Evolutionary conservation across 2,797 vertebrate species (phyloP), one percentile per base, ranked within the genome.

Genomic region (Gymnothorax javanicus): DNA sequence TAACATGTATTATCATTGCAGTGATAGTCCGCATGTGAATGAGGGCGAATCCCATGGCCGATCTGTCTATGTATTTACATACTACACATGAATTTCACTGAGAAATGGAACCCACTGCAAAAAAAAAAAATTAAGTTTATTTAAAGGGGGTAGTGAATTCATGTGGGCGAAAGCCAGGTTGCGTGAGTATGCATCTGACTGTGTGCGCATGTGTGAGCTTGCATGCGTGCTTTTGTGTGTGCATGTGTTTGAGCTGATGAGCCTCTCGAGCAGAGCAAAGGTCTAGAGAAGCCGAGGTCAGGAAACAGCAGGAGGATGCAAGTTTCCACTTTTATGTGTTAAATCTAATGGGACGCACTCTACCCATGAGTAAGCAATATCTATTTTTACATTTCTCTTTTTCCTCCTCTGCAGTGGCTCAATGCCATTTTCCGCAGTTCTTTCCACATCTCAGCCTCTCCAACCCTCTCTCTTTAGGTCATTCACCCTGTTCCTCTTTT

Each of bases 271-370:
- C 88, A 90, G 91, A 92, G 91, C 86, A 84, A 90, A 52, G 90
- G 89, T 92, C 90, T 93, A 91, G 90, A 91, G 94, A 94, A 94
- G 87, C 86, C 12, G 27, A 43, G 67, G 93, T 92, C 93, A 93
- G 93, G 93, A 94, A 94, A 93, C 92, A 89, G 90, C 85, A 91
- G 88, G 87, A 43, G 93, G 93, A 94, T 93, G 89, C 88, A 90
- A 88, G 82, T 54, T 87, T 92, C 91, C 93, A 92, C 94, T 92
- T 67, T 60, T 50, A 82, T 69, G 57, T 82, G 52, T 87, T 69
- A 79, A 81, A 85, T 25, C 5, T 33, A 60, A 25, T 23, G 81
- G 84, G 81, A 83, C 67, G 60, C 62, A 57, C 25, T 33, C 71
- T 52, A 56, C 25, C 71, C 56, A 77, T 79, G 56, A 77, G 85